Evolutionary conservation across 2,888 invertebrate species (phyloP).

Genomic region (Notocelia uddmanniana): DNA sequence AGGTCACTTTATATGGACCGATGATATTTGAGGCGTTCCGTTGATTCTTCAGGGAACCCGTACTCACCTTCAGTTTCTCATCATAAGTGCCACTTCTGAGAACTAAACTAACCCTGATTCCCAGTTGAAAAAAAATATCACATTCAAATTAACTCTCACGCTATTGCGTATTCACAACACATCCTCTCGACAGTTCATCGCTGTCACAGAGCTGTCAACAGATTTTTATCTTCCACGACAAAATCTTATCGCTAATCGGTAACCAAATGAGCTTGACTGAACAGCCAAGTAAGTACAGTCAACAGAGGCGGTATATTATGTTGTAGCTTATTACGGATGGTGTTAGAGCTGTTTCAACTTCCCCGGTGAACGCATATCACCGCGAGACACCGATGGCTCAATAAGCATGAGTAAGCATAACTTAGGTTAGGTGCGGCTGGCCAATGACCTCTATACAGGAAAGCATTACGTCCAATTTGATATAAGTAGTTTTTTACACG

Average conservation of each 20-base stretch:
- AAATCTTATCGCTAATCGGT: conserved; percentile 42
- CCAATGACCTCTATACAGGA: conserved; percentile 34
- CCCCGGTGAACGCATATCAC: conserved; percentile 34
- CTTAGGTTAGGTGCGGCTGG: conserved; percentile 30
- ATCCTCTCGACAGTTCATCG: conserved; percentile 21
- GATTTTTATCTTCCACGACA: conserved; percentile 40
- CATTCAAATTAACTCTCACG: conserved; percentile 8
- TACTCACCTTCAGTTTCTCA: no score
- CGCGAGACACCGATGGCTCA: conserved; percentile 4
- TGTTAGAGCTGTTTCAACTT: conserved; percentile 3
- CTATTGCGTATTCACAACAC: conserved; percentile 32
- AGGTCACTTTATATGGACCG: no score
- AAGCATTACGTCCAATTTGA: conserved; percentile 35
- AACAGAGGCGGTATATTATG: not conserved
- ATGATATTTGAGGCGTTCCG: no score
- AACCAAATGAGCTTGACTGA: conserved; percentile 40
- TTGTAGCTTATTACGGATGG: conserved; percentile 2
- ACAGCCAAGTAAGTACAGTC: not conserved
- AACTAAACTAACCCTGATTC: not conserved
- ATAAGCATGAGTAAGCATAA: conserved; percentile 34
- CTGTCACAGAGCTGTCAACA: conserved; percentile 35
- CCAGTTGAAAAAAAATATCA: not conserved
- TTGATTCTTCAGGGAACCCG: no score
- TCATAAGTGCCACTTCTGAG: not conserved
- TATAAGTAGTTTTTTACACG: conserved; percentile 19